phyloP scores from a whole-genome alignment of 2,888 invertebrate species.

The Cataglyphis livida region DNA sequence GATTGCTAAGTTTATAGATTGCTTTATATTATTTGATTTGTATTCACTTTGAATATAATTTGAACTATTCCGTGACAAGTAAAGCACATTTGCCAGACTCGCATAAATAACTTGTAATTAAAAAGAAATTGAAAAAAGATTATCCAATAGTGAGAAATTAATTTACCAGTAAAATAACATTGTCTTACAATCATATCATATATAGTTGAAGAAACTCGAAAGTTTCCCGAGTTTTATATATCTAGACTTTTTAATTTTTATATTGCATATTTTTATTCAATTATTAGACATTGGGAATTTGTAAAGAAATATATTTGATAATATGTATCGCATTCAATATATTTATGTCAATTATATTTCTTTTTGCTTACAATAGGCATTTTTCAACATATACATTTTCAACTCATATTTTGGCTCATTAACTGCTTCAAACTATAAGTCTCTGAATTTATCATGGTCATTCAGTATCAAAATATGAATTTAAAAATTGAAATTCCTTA shows the following conservation, averaged over 20 bases:
- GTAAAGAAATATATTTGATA: neutral
- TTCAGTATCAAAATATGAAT: slow-evolving; percentile 25
- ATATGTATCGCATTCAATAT: neutral
- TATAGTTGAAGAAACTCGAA: neutral
- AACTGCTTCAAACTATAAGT: slow-evolving; percentile 12
- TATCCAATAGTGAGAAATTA: slow-evolving; percentile 27
- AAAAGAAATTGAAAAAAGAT: slow-evolving; percentile 17
- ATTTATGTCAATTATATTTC: neutral
- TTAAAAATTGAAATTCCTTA: slow-evolving; percentile 62
- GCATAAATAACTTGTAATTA: neutral
- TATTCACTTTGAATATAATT: neutral
- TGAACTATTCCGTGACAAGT: neutral
- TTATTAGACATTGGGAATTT: neutral
- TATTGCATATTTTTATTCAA: neutral
- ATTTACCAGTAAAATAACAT: slow-evolving; percentile 64
- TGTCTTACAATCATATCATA: neutral
- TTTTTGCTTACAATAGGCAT: neutral
- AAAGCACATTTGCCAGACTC: neutral
- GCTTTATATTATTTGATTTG: neutral
- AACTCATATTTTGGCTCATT: neutral
- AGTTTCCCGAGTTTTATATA: neutral
- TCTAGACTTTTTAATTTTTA: neutral
- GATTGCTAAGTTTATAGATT: slow-evolving; percentile 9
- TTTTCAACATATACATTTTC: neutral
- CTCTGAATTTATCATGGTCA: neutral